Percentiles rank a stretch among this genome's conserved stretches.
phyloP scores from a whole-genome alignment of 2,113 vertebrate species.

The Aix galericulata region DNA sequence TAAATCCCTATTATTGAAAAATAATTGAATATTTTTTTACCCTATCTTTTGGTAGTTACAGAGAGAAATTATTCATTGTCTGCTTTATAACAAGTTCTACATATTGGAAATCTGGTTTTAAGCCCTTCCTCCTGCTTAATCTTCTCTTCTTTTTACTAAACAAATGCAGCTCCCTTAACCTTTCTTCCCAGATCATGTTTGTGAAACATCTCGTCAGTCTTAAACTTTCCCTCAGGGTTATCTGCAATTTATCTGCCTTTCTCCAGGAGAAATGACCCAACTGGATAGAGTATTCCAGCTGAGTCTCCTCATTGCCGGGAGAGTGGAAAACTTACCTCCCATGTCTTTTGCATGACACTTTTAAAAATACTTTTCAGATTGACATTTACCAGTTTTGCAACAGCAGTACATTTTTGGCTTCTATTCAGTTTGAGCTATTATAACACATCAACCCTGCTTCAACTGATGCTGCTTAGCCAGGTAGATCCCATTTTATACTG shows the following conservation, averaged over 20 bases:
- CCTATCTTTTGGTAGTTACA: not conserved
- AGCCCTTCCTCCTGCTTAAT: not conserved
- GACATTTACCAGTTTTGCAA: conserved; percentile 7
- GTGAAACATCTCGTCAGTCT: conserved; percentile 3
- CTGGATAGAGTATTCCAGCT: not conserved
- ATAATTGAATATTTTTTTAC: not conserved
- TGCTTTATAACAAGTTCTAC: not conserved
- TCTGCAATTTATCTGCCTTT: not conserved
- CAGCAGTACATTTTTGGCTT: not conserved
- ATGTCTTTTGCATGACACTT: not conserved
- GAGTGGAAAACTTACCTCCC: not conserved
- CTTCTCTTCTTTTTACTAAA: not conserved
- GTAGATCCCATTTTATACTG: not conserved
- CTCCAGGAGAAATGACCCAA: not conserved
- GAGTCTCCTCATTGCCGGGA: not conserved
- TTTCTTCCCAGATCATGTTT: not conserved
- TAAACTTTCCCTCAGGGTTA: not conserved
- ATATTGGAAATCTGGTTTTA: not conserved
- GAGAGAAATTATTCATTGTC: not conserved
- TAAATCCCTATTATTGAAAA: not conserved
- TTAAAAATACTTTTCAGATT: not conserved
- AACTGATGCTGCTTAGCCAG: not conserved
- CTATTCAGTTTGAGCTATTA: not conserved
- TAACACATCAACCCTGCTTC: not conserved
- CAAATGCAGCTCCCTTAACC: not conserved